Conservation (phyloP, 2,113 vertebrate species). For the Myrmecobius fasciatus region DNA sequence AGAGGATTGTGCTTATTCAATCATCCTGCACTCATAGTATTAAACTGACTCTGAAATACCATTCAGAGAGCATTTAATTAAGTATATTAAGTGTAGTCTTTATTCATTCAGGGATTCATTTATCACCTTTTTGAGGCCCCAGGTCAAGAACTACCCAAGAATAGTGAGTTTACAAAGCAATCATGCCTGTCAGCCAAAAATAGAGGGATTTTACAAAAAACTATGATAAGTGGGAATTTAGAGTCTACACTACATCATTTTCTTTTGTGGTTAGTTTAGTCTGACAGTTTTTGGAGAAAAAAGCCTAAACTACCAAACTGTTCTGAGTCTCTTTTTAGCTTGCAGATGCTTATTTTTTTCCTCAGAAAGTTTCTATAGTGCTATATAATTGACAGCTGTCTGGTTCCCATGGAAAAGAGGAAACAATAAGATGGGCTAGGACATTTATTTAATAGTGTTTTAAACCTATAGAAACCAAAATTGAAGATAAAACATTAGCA, state of each 20-base stretch:
- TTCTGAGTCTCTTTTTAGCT: slow-evolving; percentile 64
- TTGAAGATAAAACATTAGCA: background rate
- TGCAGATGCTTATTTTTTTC: slow-evolving; percentile 64
- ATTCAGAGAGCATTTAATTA: slow-evolving; percentile 22
- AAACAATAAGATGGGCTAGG: slow-evolving; percentile 47
- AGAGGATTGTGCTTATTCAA: background rate
- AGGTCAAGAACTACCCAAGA: slow-evolving; percentile 35
- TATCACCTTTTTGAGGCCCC: slow-evolving; percentile 47
- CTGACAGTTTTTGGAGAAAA: slow-evolving; percentile 57
- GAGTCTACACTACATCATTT: slow-evolving; percentile 62
- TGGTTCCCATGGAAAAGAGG: slow-evolving; percentile 52
- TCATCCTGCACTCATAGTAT: background rate
- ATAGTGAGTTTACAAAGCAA: slow-evolving; percentile 63
- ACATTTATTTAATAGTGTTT: slow-evolving; percentile 7
- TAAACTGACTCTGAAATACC: slow-evolving; percentile 45
- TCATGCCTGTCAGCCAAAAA: slow-evolving; percentile 69
- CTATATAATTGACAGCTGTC: slow-evolving; percentile 50
- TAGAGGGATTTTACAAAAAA: slow-evolving; percentile 65
- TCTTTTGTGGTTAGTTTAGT: slow-evolving; percentile 65
- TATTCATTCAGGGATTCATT: slow-evolving; percentile 63
- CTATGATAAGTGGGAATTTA: slow-evolving; percentile 63
- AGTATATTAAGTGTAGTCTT: slow-evolving; percentile 12
- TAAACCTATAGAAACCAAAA: background rate
- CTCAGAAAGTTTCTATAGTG: slow-evolving; percentile 59
- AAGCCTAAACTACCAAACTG: slow-evolving; percentile 63